Base-by-base conservation (phyloP, 2,888 invertebrate genomes). In the Cordilura impudica region DNA sequence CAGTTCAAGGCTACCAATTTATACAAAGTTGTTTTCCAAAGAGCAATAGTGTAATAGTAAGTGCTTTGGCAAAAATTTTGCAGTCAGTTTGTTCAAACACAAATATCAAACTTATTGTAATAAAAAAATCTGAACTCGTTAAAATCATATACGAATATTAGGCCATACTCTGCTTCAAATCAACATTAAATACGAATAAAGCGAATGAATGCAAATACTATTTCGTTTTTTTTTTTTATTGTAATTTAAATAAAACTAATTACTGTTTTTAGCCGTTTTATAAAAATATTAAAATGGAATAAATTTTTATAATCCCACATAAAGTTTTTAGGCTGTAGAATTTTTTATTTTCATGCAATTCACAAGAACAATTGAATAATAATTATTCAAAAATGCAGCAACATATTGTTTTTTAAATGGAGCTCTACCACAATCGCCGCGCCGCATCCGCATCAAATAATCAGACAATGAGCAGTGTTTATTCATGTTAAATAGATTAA, bases 401-500 rank as follows among this genome's bases (percentile, higher is more conserved):
- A 51, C 35, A 65, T 51, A 23, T 53, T 39, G 12, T 12, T 39
- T n/a, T 65, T 65, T 53, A 31, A 53, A 65, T 65, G 39, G 23
- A 19, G 35, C 35, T 60, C 31, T 19, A 14, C 61, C n/a, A 31
- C 21, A n/a, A 4, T n/a, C 35, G n/a, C 35, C 12, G 10, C 35
- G 35, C 26, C 10, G 65, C 8, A 39, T 51, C 21, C 12, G 23
- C 43, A 43, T 43, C 23, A 26, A 4, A 26, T 39, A 39, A 39
- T 39, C 35, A 39, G 35, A 39, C 35, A 39, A 39, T 39, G 12
- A 39, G 35, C 35, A n/a, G 35, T 6, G 35, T 45, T 63, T 18
- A 63, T 63, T 47, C 21, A 65, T 19, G 26, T 18, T 65, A 65
- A 65, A 65, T 53, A 53, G 51, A 53, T 65, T 65, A 39, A 65